A percentile compares a stretch with the other conserved stretches of the same genome.
phyloP scores from a whole-genome alignment of 2,888 invertebrate species.

The Agrotis clavis region DNA sequence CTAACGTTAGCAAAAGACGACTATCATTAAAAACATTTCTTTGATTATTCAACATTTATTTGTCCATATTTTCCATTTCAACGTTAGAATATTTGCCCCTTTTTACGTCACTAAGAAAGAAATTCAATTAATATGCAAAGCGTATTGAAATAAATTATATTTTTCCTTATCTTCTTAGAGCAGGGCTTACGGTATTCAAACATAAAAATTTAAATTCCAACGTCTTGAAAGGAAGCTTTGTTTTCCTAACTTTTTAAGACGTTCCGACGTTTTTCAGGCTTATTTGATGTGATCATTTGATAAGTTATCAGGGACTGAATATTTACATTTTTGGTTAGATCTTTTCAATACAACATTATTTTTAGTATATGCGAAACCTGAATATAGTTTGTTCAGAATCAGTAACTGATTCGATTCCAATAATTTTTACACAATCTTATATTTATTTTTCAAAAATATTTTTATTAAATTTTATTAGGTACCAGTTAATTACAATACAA shows the following conservation, averaged over 20 bases:
- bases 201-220: constrained; percentile 61
- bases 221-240: constrained; percentile 53
- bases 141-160: constrained; percentile 76
- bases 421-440: too few relatives aligned
- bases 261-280: constrained; percentile 3
- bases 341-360: background rate
- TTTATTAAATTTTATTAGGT: too few relatives aligned
- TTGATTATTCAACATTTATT: constrained; percentile 46
- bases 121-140: constrained; percentile 81
- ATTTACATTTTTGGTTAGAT: background rate
- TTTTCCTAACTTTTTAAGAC: constrained; percentile 44
- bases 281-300: constrained; percentile 30
- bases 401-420: too few relatives aligned
- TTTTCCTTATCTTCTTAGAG: constrained; percentile 73
- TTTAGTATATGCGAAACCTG: too few relatives aligned
- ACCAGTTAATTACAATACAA: too few relatives aligned
- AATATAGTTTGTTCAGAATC: too few relatives aligned
- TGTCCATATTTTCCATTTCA: constrained; percentile 45
- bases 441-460: too few relatives aligned
- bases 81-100: constrained; percentile 60
- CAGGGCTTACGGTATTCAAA: constrained; percentile 66
- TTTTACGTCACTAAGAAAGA: constrained; percentile 61
- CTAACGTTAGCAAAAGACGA: background rate
- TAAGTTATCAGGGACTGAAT: constrained; percentile 1
- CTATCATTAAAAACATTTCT: constrained; percentile 7